Evolutionary conservation across 2,113 vertebrate genomes (phyloP), one percentile per base, ranked within the genome.

Genomic region (Heliornis fulica): DNA sequence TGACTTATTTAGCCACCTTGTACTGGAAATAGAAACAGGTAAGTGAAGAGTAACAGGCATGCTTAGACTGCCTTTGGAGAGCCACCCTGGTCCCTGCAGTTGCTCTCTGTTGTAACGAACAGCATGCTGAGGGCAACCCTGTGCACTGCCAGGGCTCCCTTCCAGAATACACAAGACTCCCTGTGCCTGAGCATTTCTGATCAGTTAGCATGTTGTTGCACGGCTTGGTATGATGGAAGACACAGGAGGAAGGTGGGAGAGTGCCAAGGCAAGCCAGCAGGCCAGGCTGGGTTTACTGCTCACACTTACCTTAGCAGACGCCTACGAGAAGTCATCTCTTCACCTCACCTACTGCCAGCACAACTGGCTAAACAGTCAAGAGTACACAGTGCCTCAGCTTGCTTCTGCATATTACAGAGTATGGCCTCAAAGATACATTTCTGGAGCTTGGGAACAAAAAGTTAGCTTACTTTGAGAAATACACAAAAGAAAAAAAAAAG

Each of bases 181-280:
- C 29, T 15, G 18, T 3, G 2, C 61, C 65, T 31, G 74, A 74
- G 45, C 31, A 14, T 17, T 63, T 57, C 51, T 50, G 41, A 21
- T 13, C 57, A 61, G 40, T 38, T 4, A 1, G 43, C 1, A 3
- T 6, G 36, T 53, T 19, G 7, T 5, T 60, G 59, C 0, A 0
- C 78, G 29, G 82, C 59, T 82, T 20, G 5, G 20, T 6, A 0
- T 1, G 11, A 56, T 6, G 3, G 65, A 65, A n/a, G 45, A 34
- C 70, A 65, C 7, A 26, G 74, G 31, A 53, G 32, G 54, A 29
- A 7, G 17, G 34, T 22, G 31, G 36, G 32, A 74, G 59, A 77
- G 48, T 1, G 0, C 54, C 63, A 89, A 63, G 59, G 29, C 14
- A 76, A 71, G 68, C 26, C 51, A 53, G 26, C 9, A 54, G 29